Percentiles rank a stretch among this genome's conserved stretches.
phyloP scores from a whole-genome alignment of 2,888 invertebrate genomes.

The Orthosia cruda region DNA sequence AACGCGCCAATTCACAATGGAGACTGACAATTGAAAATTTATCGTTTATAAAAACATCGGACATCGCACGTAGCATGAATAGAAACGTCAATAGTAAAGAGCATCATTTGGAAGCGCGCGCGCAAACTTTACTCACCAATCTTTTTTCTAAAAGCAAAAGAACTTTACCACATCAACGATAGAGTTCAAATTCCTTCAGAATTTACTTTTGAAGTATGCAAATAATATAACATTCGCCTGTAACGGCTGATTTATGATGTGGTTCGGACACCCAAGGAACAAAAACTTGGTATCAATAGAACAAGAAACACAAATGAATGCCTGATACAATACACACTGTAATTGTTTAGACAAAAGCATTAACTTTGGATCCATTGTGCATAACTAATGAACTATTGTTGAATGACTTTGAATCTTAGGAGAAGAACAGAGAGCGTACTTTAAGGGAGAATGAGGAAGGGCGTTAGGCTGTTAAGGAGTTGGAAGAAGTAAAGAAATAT shows the following conservation, averaged over 20 bases:
- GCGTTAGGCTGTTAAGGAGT: conserved; percentile 62
- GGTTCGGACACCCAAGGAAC: conserved; percentile 89
- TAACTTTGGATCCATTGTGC: conserved; percentile 62
- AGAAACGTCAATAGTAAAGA: conserved; percentile 86
- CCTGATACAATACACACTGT: conserved; percentile 88
- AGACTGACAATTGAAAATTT: conserved; percentile 84
- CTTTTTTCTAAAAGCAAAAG: conserved; percentile 47
- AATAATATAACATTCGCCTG: conserved; percentile 73
- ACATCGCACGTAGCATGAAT: conserved; percentile 80
- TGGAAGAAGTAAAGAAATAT: conserved; percentile 74
- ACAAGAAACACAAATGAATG: conserved; percentile 90
- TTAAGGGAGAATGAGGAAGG: conserved; percentile 20
- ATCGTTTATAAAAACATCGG: conserved; percentile 88
- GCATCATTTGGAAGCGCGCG: conserved; percentile 83
- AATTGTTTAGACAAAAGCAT: conserved; percentile 90
- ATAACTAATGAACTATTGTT: conserved; percentile 61
- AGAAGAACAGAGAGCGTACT: neutral
- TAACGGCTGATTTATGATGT: conserved; percentile 90
- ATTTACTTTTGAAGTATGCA: conserved; percentile 63
- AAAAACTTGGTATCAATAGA: conserved; percentile 88
- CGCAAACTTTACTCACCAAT: conserved; percentile 70
- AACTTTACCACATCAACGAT: conserved; percentile 43
- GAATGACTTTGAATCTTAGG: conserved; percentile 62
- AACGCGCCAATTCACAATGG: conserved; percentile 82
- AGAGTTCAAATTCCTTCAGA: conserved; percentile 71